Base-by-base conservation (phyloP, 2,888 invertebrate species). In the Papilio protenor region DNA sequence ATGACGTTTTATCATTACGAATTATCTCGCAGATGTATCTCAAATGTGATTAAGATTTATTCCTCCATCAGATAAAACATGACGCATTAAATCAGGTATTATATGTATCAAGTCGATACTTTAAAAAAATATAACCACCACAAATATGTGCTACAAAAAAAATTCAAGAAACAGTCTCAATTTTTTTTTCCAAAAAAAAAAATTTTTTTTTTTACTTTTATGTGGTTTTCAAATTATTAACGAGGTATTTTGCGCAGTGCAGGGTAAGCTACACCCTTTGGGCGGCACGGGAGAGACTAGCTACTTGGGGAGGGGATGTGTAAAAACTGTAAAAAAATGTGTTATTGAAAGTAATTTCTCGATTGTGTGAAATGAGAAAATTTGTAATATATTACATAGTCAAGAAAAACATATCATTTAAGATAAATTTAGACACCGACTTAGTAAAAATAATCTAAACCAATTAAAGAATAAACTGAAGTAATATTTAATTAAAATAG, bases 281-380 rank as follows among this genome's bases (percentile, higher is more conserved):
- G 45, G 72, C 73, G 77, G 79, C 77, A 75, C 77, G 77, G 74
- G 47, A 70, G 70, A 55, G 59, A 81, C 88, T 89, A 89, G 85
- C 89, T 89, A 90, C 82, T 74, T 18, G 87, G 83, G 40, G 45
- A 45, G 86, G 85, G 85, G 86, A 80, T 84, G 78, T 91, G 91
- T 91, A 84, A 57, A 81, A 81, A 83, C 71, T 77, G 74, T 75
- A 74, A 75, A 57, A 45, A 74, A 74, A 33, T 74, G 91, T 90
- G 91, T 91, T 61, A 84, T 84, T 91, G 82, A 81, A 79, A 89
- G 90, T 92, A 83, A 85, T 82, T 81, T 87, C 40, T 40, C 18
- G 64, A 40, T 78, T 88, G 89, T 88, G 83, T 73, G 21, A 49
- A 10, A 16, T 52, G n/a, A 57, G 10, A 21, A 18, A 16, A 23